Conservation (phyloP, 2,113 vertebrate species). For the Upupa epops region DNA sequence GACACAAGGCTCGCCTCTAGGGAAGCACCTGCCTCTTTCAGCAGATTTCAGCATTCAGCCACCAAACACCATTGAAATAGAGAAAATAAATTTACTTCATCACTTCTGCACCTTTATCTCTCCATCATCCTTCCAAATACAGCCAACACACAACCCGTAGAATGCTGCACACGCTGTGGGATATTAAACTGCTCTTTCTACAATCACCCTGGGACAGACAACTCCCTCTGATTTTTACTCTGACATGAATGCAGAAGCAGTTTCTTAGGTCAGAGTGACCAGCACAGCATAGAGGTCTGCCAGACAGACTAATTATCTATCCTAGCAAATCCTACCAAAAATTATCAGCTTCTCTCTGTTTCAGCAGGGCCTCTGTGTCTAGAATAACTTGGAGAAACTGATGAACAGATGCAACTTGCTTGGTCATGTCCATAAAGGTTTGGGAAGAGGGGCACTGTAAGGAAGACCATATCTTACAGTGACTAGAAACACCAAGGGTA, state of each 20-base stretch:
- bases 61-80: not conserved
- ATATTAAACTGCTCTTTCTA: not conserved
- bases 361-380: not conserved
- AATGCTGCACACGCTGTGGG: not conserved
- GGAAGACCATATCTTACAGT: not conserved
- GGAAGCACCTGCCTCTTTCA: not conserved
- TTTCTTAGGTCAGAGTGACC: not conserved
- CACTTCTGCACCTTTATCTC: not conserved
- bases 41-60: not conserved
- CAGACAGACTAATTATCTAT: not conserved
- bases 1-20: not conserved
- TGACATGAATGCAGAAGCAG: not conserved
- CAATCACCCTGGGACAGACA: not conserved
- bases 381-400: not conserved
- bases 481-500: not conserved
- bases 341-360: not conserved
- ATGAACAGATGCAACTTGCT: not conserved
- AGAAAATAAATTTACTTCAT: not conserved
- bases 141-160: not conserved
- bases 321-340: not conserved
- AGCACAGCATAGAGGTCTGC: not conserved
- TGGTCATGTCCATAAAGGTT: not conserved
- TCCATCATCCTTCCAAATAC: not conserved
- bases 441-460: not conserved
- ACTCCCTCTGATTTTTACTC: not conserved